These are phyloP conservation scores for Nemotelus nigrinus DNA, from an alignment of 2,888 invertebrate species.

Conservation along the genomic window DNA sequence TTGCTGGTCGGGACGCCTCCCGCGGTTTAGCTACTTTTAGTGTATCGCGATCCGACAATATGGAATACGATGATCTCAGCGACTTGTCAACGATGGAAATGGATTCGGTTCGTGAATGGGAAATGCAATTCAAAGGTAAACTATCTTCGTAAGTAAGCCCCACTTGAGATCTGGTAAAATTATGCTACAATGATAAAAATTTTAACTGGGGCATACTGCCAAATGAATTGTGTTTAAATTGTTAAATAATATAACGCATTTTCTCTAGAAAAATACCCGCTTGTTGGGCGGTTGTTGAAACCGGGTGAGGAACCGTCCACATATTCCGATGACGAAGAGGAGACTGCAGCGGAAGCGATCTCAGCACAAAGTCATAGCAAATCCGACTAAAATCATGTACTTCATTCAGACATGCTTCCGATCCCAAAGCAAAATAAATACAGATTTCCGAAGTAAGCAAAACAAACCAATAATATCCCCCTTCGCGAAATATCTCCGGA, in stretches of 20 bases:
- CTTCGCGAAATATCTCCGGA: too few species aligned
- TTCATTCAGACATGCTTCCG: background rate
- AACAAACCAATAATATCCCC: too few species aligned
- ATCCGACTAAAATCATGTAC: constrained; percentile 56
- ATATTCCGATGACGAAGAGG: constrained; percentile 87
- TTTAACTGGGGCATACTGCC: background rate
- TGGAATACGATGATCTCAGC: constrained; percentile 94
- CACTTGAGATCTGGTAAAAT: too few species aligned
- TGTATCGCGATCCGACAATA: constrained; percentile 79
- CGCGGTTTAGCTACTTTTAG: constrained; percentile 94
- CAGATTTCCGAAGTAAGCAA: background rate
- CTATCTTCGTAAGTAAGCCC: too few species aligned
- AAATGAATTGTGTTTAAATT: background rate
- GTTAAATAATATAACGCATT: constrained; percentile 1
- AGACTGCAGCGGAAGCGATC: constrained; percentile 51
- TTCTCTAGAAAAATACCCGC: constrained; percentile 89
- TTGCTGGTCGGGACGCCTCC: constrained; percentile 95
- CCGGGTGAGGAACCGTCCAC: constrained; percentile 90
- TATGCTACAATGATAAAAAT: too few species aligned
- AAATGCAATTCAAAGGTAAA: constrained; percentile 93
- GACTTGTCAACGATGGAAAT: constrained; percentile 93
- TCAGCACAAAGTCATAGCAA: constrained; percentile 4
- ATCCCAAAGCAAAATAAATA: background rate
- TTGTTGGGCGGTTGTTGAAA: constrained; percentile 88
- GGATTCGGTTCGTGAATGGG: constrained; percentile 97